These are phyloP conservation scores for Ophiodon elongatus DNA, from an alignment of 2,113 vertebrate species.

Conservation along the genomic window DNA sequence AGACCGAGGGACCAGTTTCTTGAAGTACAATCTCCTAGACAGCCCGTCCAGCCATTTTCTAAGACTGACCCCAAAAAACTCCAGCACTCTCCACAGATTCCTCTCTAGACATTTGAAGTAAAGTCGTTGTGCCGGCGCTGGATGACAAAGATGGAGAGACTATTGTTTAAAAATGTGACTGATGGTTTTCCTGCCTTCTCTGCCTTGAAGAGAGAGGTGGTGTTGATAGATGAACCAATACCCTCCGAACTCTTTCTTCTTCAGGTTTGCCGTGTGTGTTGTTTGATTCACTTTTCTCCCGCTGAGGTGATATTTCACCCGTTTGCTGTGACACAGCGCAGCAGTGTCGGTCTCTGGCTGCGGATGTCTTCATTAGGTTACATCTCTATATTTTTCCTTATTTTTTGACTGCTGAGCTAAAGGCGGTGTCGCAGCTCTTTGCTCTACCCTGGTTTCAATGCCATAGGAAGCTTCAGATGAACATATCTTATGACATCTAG, in stretches of 20 bases:
- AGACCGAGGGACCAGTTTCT: slow-evolving; percentile 44
- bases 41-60: slow-evolving; percentile 50
- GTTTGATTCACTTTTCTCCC: slow-evolving; percentile 77
- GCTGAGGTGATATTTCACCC: slow-evolving; percentile 76
- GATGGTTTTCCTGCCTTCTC: slow-evolving; percentile 83
- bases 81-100: slow-evolving; percentile 69
- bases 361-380: slow-evolving; percentile 74
- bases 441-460: slow-evolving; percentile 26
- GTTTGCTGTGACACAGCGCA: slow-evolving; percentile 52
- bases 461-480: slow-evolving; percentile 15
- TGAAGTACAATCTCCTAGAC: slow-evolving; percentile 59
- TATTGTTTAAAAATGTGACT: slow-evolving; percentile 82
- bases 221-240: slow-evolving; percentile 79
- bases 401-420: slow-evolving; percentile 42
- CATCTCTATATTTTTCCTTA: slow-evolving; percentile 39
- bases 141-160: slow-evolving; percentile 81
- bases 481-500: slow-evolving; percentile 45
- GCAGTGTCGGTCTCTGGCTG: slow-evolving; percentile 54
- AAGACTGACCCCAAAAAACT: slow-evolving; percentile 56
- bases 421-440: slow-evolving; percentile 29
- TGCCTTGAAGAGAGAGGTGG: slow-evolving; percentile 70
- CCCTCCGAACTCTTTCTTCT: slow-evolving; percentile 74
- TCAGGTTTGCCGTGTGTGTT: slow-evolving; percentile 66
- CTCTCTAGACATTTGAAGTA: slow-evolving; percentile 79
- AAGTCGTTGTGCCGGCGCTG: slow-evolving; percentile 72